Conservation (phyloP, 1,140 invertebrate species). For the Drosophila nebulosa region DNA sequence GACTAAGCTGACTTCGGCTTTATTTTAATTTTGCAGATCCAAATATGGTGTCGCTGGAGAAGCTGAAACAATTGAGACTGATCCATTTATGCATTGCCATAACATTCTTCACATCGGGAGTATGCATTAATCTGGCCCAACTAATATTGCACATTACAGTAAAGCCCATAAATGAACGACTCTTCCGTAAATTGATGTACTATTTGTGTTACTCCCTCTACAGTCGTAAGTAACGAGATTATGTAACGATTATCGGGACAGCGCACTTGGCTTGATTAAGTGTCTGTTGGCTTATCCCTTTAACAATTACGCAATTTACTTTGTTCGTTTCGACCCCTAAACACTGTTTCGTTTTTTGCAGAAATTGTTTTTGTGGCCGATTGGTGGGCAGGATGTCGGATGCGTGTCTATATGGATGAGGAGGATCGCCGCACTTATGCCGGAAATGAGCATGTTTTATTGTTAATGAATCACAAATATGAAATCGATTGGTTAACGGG, state of each 20-base stretch:
- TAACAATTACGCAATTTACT: too few relatives aligned
- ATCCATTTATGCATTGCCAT: slow-evolving; percentile 92
- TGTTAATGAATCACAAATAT: slow-evolving; percentile 97
- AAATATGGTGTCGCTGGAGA: slow-evolving; percentile 56
- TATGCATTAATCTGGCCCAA: slow-evolving; percentile 93
- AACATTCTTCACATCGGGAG: slow-evolving; percentile 93
- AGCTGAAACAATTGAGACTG: slow-evolving; percentile 79
- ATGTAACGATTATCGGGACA: background rate
- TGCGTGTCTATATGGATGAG: slow-evolving; percentile 89
- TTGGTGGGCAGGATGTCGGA: slow-evolving; percentile 93
- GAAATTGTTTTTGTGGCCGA: slow-evolving; percentile 95
- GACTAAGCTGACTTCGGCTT: background rate
- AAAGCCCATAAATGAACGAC: slow-evolving; percentile 87
- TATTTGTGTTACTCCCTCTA: slow-evolving; percentile 94
- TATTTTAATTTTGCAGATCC: slow-evolving; percentile 20
- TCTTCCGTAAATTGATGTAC: slow-evolving; percentile 95
- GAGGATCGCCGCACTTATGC: slow-evolving; percentile 89
- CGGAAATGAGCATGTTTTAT: slow-evolving; percentile 93
- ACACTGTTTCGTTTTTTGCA: slow-evolving; percentile 74
- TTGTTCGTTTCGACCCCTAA: too few relatives aligned
- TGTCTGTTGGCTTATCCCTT: too few relatives aligned
- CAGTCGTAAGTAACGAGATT: slow-evolving; percentile 88
- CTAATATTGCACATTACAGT: slow-evolving; percentile 88
- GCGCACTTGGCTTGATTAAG: too few relatives aligned
- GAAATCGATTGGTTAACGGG: slow-evolving; percentile 97